A percentile compares a stretch with the other conserved stretches of the same genome.
Evolutionary conservation across 2,888 invertebrate species (phyloP).

Genomic region (Zhuqinia jingwanae): DNA sequence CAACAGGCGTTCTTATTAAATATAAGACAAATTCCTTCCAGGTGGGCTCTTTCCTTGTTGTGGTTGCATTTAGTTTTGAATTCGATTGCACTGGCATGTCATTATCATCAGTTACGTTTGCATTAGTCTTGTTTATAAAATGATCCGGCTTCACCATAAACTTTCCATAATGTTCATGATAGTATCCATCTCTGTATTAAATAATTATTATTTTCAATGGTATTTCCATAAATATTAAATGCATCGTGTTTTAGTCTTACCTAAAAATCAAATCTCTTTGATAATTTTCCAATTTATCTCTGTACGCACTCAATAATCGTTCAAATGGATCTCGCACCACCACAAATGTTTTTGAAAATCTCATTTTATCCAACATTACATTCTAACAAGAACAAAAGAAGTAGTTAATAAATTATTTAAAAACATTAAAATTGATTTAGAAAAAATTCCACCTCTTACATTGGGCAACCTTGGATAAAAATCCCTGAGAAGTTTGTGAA

Average conservation of each 20-base stretch:
- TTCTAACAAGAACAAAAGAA: too few relatives aligned
- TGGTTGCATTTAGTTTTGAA: conserved; percentile 26
- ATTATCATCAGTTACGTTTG: too few relatives aligned
- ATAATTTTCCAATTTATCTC: conserved; percentile 77
- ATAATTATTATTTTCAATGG: background rate
- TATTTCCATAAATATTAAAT: background rate
- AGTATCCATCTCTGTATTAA: conserved; percentile 77
- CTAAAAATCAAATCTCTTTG: conserved; percentile 74
- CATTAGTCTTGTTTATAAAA: background rate
- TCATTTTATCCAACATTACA: conserved; percentile 68
- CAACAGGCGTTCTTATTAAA: conserved; percentile 73
- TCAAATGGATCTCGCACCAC: conserved; percentile 78
- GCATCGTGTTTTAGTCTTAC: conserved; percentile 37
- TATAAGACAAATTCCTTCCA: conserved; percentile 77
- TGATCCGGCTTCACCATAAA: conserved; percentile 68
- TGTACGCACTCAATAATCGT: conserved; percentile 76
- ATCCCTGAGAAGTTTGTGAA: conserved; percentile 75
- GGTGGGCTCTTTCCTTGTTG: conserved; percentile 72
- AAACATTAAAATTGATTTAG: too few relatives aligned
- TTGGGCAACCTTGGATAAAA: conserved; percentile 73
- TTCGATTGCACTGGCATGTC: too few relatives aligned
- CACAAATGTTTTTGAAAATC: conserved; percentile 72
- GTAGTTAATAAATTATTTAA: too few relatives aligned
- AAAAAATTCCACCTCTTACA: too few relatives aligned
- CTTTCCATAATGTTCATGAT: conserved; percentile 76